phyloP scores from a whole-genome alignment of 2,113 vertebrate genomes.

The Saccopteryx bilineata region DNA sequence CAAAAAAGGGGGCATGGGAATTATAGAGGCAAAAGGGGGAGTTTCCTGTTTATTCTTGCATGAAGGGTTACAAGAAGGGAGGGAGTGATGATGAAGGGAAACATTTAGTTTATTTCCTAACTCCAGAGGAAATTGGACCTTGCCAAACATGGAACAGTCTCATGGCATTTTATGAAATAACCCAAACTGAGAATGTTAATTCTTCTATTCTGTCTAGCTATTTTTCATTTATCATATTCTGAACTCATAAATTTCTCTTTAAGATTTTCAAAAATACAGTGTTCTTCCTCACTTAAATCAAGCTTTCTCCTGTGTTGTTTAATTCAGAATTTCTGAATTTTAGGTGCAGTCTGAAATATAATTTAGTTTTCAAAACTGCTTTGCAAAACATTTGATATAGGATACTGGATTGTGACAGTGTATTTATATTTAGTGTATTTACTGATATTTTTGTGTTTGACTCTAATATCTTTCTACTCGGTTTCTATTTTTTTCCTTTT shows the following conservation, averaged over 20 bases:
- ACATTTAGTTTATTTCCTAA: neutral
- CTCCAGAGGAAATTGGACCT: neutral
- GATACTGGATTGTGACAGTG: neutral
- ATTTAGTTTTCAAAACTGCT: neutral
- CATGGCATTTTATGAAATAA: neutral
- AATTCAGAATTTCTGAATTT: neutral
- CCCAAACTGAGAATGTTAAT: neutral
- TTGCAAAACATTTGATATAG: neutral
- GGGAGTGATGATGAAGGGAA: neutral
- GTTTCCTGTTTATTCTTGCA: neutral
- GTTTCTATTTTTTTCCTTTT: neutral
- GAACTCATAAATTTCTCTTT: neutral
- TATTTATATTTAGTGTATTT: neutral
- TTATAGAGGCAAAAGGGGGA: neutral
- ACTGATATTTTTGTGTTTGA: neutral
- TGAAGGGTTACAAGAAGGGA: neutral
- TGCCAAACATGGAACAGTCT: neutral
- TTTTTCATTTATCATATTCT: neutral
- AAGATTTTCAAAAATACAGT: neutral
- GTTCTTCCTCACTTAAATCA: neutral
- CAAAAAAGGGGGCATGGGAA: neutral
- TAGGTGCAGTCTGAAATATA: neutral
- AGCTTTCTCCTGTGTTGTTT: neutral
- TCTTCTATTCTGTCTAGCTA: neutral
- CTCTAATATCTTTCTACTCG: neutral